Percentiles rank a stretch among this genome's conserved stretches.
phyloP scores from a whole-genome alignment of 2,113 vertebrate species.

The Neomonachus schauinslandi region DNA sequence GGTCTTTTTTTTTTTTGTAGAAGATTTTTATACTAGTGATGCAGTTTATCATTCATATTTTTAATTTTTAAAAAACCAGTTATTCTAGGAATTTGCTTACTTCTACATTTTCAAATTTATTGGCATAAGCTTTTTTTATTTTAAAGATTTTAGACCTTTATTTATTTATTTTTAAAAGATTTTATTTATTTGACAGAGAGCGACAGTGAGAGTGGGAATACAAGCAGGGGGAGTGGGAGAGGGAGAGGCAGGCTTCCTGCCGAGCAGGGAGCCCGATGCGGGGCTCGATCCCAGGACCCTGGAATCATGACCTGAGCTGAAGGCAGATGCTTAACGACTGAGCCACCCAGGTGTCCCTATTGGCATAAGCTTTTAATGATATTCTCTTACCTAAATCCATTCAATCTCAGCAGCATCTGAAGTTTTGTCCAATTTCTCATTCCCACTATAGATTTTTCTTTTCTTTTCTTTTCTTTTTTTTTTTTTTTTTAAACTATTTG shows the following conservation, averaged over 20 bases:
- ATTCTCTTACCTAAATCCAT: neutral
- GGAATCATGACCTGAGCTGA: too few relatives aligned
- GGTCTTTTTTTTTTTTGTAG: neutral
- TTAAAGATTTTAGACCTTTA: too few relatives aligned
- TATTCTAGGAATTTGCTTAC: neutral
- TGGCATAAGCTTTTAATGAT: neutral
- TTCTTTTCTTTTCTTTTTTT: neutral
- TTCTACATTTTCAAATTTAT: neutral
- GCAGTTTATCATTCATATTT: neutral
- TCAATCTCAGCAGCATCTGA: neutral
- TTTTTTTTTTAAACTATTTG: too few relatives aligned
- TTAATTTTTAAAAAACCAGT: neutral
- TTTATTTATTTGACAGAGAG: too few relatives aligned
- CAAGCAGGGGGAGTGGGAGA: too few relatives aligned
- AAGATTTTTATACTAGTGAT: neutral
- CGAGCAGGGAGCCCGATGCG: too few relatives aligned
- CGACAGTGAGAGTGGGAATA: too few relatives aligned
- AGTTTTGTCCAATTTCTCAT: conserved; percentile 17
- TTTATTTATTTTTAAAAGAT: too few relatives aligned
- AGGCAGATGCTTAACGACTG: too few relatives aligned
- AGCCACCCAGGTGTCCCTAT: neutral
- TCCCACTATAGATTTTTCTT: neutral
- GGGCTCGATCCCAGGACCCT: too few relatives aligned
- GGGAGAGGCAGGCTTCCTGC: too few relatives aligned
- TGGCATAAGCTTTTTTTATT: neutral